Evolutionary conservation across 2,888 invertebrate genomes (phyloP), one percentile per base, ranked within the genome.

Genomic region (Leptopilina drosophilae): DNA sequence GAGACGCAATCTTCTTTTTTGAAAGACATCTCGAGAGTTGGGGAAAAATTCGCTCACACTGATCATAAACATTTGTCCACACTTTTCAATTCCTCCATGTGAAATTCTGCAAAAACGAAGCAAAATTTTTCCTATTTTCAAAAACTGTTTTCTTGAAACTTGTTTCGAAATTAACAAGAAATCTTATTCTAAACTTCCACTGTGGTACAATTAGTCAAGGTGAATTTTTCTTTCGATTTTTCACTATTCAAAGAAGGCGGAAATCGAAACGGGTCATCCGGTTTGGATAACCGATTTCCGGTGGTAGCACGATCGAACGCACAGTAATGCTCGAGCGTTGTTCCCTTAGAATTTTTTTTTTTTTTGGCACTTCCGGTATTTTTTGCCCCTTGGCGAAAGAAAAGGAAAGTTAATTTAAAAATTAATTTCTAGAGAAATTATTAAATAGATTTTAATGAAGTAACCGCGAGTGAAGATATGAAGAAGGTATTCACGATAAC

Each of bases 401-500:
- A 49, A 64, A 79, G 33, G 4, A 33, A 33, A 33, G 0, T 33
- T 20, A n/a, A n/a, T n/a, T 20, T 20, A 20, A 33, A 33, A 33
- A 33, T 5, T 77, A 77, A 78, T 53, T 56, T 53, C 49, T 64
- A 69, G 20, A 40, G 56, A 76, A 20, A 75, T 67, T 62, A 80
- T 56, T 6, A 73, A 26, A 26, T 56, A 0, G 3, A 20, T 14
- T 26, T 20, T 69, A 26, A 12, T 3, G 56, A 33, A 42, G 33
- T 26, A 9, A 33, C 56, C 6, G 64, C 40, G 76, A 76, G 64
- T 76, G 42, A 4, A 62, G 20, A 53, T 67, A 49, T 33, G 77
- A 64, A 46, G 46, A 76, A 77, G 79, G 80, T 80, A 78, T 76
- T 73, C 79, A 69, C 80, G 78, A 76, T 78, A 78, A 76, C 75